Evolutionary conservation across 2,113 vertebrate genomes (phyloP), one percentile per base, ranked within the genome.

Genomic region (Heliornis fulica): DNA sequence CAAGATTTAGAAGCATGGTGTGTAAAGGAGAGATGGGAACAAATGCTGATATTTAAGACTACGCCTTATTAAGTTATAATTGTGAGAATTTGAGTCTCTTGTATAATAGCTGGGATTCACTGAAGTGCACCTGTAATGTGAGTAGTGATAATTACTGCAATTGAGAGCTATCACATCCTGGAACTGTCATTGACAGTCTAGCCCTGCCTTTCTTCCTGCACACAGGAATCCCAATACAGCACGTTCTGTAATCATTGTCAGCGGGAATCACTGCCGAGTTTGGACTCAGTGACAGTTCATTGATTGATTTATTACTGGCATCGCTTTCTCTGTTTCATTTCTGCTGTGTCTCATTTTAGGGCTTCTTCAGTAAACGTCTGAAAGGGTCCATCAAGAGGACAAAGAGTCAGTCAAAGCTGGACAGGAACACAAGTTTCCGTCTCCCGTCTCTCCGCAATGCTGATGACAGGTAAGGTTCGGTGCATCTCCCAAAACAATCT

Each of bases 381-480:
- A 99, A 99, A 97, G 99, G 99, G 25, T 99, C 99, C 91, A 99
- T 99, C 97, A 99, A 99, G 97, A 98, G 99, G 94, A 99, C 99
- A 12, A 99, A 99, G 98, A 99, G 99, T 93, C 99, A 99, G 46
- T 99, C 99, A 56, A 99, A 99, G 78, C 97, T 99, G 97, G 99
- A 99, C 97, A 97, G 99, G 71, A 99, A 99, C 92, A 98, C 98
- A 7, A 99, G 99, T 60, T 99, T 99, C 94, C 98, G 98, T 51
- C 98, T 99, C 43, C 99, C 98, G 2, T 99, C 98, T 5, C 98
- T 99, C 45, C 98, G 98, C 26, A 98, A 63, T 2, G 61, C 98
- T 1, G 99, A 99, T 13, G 99, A 99, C 97, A 99, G 99, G 99
- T 99, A 97, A 71, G 94, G 75, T 11, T 57, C 4, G 4, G 1